These are phyloP conservation scores for Metacarcinus magister DNA, from an alignment of 2,888 invertebrate genomes.

Conservation along the genomic window DNA sequence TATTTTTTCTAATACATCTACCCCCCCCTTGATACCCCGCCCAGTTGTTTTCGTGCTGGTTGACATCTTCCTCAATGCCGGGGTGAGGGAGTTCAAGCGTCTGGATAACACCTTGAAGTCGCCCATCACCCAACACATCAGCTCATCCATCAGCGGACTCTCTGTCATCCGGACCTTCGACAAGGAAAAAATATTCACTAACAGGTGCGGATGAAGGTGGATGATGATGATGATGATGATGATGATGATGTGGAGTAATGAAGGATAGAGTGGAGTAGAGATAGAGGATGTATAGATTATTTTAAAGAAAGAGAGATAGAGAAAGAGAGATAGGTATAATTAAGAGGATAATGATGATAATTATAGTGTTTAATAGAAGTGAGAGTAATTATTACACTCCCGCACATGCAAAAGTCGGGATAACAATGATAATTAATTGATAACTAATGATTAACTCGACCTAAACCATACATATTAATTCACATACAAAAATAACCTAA, in stretches of 20 bases:
- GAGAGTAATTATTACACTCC: too few relatives aligned
- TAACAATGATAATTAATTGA: too few relatives aligned
- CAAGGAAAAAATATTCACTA: slow-evolving; percentile 84
- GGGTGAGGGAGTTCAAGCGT: slow-evolving; percentile 85
- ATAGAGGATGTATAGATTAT: too few relatives aligned
- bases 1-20: too few relatives aligned
- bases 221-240: background rate
- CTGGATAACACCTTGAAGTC: slow-evolving; percentile 86
- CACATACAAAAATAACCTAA: too few relatives aligned
- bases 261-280: background rate
- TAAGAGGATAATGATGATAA: too few relatives aligned
- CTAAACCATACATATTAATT: too few relatives aligned
- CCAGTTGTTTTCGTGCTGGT: slow-evolving; percentile 83
- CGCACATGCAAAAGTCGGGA: too few relatives aligned
- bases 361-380: too few relatives aligned
- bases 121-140: slow-evolving; percentile 86
- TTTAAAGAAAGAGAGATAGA: too few relatives aligned
- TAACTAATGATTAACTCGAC: too few relatives aligned
- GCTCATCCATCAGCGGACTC: slow-evolving; percentile 86
- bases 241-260: background rate
- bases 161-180: slow-evolving; percentile 86
- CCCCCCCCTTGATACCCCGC: background rate
- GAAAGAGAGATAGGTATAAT: too few relatives aligned
- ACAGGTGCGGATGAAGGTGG: slow-evolving; percentile 75
- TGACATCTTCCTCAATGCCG: slow-evolving; percentile 83